These are phyloP conservation scores for Hippocampus abdominalis DNA, from an alignment of 2,113 vertebrate species.

Conservation along the genomic window DNA sequence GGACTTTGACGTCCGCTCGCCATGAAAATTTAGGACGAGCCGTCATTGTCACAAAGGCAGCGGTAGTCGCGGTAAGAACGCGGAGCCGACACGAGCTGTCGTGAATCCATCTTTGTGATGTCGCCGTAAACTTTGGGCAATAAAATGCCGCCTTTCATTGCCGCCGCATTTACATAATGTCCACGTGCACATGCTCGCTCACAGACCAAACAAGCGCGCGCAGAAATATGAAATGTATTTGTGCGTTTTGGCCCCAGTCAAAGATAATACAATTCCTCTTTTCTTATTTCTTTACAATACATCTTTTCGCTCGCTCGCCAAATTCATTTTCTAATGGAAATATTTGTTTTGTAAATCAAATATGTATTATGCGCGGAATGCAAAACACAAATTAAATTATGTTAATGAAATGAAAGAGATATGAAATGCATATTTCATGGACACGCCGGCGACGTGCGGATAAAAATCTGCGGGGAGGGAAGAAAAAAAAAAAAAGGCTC, in stretches of 20 bases:
- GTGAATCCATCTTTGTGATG: conserved; percentile 79
- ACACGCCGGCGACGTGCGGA: conserved; percentile 99
- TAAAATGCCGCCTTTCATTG: conserved; percentile 71
- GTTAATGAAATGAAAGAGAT: conserved; percentile 99
- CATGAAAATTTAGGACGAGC: no score
- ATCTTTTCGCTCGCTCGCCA: conserved; percentile 99
- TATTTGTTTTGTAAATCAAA: conserved; percentile 99
- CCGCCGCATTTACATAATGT: conserved; percentile 73
- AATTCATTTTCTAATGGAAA: conserved; percentile 99
- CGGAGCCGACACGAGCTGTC: background rate
- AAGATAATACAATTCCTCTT: conserved; percentile 99
- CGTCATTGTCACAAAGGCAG: background rate
- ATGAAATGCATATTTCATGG: conserved; percentile 99
- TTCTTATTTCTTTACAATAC: conserved; percentile 99
- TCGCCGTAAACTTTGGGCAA: conserved; percentile 77
- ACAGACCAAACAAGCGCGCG: conserved; percentile 17
- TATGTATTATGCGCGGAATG: conserved; percentile 99
- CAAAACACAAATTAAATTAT: conserved; percentile 99
- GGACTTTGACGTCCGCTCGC: no score
- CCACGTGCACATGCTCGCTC: conserved; percentile 49
- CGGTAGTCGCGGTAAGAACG: background rate
- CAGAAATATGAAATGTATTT: conserved; percentile 88
- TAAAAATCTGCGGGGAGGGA: conserved; percentile 86
- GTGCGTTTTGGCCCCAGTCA: conserved; percentile 86
- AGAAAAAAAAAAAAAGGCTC: conserved; percentile 74